A percentile compares a stretch with the other conserved stretches of the same genome.
Evolutionary conservation across 2,797 vertebrate genomes (phyloP).

Genomic region (Phalloptychus januarius): DNA sequence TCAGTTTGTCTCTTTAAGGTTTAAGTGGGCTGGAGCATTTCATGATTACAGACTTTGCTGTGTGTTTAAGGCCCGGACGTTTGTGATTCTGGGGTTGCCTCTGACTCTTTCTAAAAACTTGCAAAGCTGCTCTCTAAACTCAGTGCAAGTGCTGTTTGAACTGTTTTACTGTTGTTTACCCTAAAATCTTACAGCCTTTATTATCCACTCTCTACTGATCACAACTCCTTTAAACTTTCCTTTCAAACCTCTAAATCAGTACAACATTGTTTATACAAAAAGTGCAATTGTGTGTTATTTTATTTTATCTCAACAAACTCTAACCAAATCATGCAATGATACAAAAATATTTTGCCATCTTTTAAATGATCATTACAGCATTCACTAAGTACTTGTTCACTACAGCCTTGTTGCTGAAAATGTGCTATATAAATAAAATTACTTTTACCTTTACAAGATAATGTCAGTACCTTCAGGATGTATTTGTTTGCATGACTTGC

Average conservation of each 20-base stretch:
- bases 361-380: conserved; percentile 19
- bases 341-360: conserved; percentile 30
- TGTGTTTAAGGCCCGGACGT: conserved; percentile 75
- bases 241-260: conserved; percentile 56
- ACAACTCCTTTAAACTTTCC: conserved; percentile 48
- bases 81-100: conserved; percentile 75
- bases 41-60: conserved; percentile 77
- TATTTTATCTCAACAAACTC: conserved; percentile 20
- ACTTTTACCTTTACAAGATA: background rate
- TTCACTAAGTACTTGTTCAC: no score
- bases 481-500: conserved; percentile 6
- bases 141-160: conserved; percentile 59
- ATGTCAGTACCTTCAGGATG: conserved; percentile 3
- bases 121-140: conserved; percentile 62
- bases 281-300: conserved; percentile 33
- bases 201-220: conserved; percentile 49
- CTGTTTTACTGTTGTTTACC: conserved; percentile 69
- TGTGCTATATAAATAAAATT: no score
- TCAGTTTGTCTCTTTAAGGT: conserved; percentile 77
- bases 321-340: conserved; percentile 20
- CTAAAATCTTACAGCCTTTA: conserved; percentile 45
- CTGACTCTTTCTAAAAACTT: conserved; percentile 64
- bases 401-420: no score
- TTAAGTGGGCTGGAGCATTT: conserved; percentile 73
- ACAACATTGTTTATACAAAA: conserved; percentile 45